Evolutionary conservation across 2,888 invertebrate species (phyloP), one percentile per base, ranked within the genome.

Genomic region (Lymantria monacha): DNA sequence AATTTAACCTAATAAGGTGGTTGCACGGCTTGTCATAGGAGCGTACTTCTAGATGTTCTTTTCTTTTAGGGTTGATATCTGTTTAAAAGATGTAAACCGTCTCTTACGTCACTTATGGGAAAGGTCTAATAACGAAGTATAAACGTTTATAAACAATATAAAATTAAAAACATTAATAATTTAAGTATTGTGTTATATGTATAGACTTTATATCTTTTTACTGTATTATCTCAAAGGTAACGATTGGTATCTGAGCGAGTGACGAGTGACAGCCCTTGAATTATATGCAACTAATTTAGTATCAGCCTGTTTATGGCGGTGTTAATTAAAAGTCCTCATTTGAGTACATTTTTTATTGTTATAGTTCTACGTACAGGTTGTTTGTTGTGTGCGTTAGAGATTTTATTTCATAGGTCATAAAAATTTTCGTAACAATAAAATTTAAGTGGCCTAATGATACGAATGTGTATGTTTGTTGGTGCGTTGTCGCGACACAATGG

Each of bases 371-470:
- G 42, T 41, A 41, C 22, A 41, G 40, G 14, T 47, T 30, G 12
- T 22, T 22, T 22, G 22, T 22, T 22, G n/a, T 36, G 36, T 14
- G 14, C 37, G 13, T 44, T 36, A 40, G 43, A 44, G 14, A 12
- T 62, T 61, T 64, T 55, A 57, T 57, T 44, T 53, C 49, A 48
- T 44, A 53, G 50, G 31, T 49, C 57, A 62, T 65, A 51, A 55
- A 62, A 48, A 41, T 49, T 53, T 53, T 49, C 33, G 47, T 55
- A 49, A 53, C 46, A 55, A 53, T 57, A 54, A 53, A 58, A 51
- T 15, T 43, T 42, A 13, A 48, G 43, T 44, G 44, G 52, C 50
- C 53, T 53, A 46, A 51, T 55, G 44, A 44, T 46, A 48, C 44
- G 44, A 48, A 38, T 38, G 38, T 38, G 38, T 38, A n/a, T 38